Evolutionary conservation across 2,113 vertebrate genomes (phyloP).

Genomic region (human (Homo sapiens)): GRCh38 chr12:107759501-107760000

Average conservation of each 20-base stretch:
- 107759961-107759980: background rate
- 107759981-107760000: background rate
- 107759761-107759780: background rate
- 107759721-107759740: background rate
- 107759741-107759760: background rate
- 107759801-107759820: background rate
- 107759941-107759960: background rate
- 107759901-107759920: background rate
- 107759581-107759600: conserved; percentile 44
- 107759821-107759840: background rate
- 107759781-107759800: background rate
- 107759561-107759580: conserved; percentile 67
- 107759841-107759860: background rate
- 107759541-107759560: background rate
- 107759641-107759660: conserved; percentile 60
- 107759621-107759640: conserved; percentile 50
- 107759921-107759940: background rate
- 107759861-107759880: background rate
- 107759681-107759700: background rate
- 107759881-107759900: background rate
- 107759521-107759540: conserved; percentile 36
- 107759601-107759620: conserved; percentile 54
- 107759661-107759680: background rate
- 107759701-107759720: background rate
- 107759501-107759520: background rate